Conservation (phyloP, 92 coral and sea anemone species). For the Zoanthus gigantus region DNA sequence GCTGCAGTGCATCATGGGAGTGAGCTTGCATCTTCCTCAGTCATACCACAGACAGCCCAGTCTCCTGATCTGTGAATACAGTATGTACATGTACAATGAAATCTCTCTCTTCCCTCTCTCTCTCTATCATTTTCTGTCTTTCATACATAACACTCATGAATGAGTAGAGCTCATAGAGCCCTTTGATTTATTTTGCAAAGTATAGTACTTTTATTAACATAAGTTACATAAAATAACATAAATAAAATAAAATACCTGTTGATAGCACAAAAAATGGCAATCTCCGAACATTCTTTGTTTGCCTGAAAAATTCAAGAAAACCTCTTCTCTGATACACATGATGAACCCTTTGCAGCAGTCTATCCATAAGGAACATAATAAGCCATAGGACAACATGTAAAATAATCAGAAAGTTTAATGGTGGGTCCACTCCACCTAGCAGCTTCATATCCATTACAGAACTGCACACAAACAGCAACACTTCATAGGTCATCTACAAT, state of each 20-base stretch:
- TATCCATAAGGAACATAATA: constrained; percentile 72
- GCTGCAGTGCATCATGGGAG: too few relatives aligned
- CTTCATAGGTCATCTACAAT: constrained; percentile 48
- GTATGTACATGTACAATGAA: too few relatives aligned
- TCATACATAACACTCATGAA: too few relatives aligned
- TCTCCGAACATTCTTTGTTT: constrained; percentile 79
- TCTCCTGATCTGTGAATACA: too few relatives aligned
- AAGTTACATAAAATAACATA: not conserved
- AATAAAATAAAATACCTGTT: constrained; percentile 59
- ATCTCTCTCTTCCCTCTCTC: too few relatives aligned
- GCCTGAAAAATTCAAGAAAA: constrained; percentile 82
- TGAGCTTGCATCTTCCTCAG: too few relatives aligned
- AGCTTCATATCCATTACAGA: constrained; percentile 20
- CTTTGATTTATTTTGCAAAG: too few relatives aligned
- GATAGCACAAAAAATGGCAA: constrained; percentile 77
- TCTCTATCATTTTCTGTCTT: too few relatives aligned
- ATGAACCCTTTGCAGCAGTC: constrained; percentile 74
- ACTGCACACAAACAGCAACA: constrained; percentile 50
- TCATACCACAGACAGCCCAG: too few relatives aligned
- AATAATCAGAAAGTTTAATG: constrained; percentile 76
- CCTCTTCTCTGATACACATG: constrained; percentile 80
- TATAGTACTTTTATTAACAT: not conserved
- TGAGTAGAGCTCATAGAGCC: too few relatives aligned
- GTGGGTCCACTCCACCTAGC: constrained; percentile 77
- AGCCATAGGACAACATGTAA: constrained; percentile 89